Percentiles rank a stretch among this genome's conserved stretches.
These are phyloP conservation scores for Xestia c-nigrum DNA, from an alignment of 2,888 invertebrate species.

Conservation along the genomic window DNA sequence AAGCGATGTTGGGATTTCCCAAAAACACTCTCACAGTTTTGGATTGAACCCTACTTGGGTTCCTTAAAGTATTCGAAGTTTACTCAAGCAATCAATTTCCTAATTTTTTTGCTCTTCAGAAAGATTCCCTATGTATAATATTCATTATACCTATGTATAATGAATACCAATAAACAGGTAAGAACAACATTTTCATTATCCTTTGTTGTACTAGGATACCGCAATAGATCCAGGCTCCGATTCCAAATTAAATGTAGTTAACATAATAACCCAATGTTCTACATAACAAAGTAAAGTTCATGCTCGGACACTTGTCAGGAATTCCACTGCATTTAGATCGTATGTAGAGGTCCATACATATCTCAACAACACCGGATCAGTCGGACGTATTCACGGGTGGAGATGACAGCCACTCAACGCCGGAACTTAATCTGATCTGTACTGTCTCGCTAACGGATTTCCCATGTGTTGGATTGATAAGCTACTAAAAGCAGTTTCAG, in stretches of 20 bases:
- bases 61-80: neutral
- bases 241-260: neutral
- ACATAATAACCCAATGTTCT: neutral
- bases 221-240: neutral
- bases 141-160: neutral
- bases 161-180: neutral
- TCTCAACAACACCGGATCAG: conserved; percentile 1
- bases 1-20: neutral
- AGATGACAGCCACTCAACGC: conserved; percentile 29
- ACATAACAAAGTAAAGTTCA: neutral
- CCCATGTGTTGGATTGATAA: conserved; percentile 9
- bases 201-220: neutral
- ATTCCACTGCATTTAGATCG: conserved; percentile 4
- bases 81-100: neutral
- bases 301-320: neutral
- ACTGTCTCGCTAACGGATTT: conserved; percentile 19
- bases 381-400: neutral
- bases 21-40: neutral
- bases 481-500: neutral
- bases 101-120: neutral
- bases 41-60: neutral
- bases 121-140: too few relatives aligned
- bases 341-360: neutral
- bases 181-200: neutral
- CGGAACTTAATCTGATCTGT: conserved; percentile 40